Evolutionary conservation across 2,888 invertebrate genomes (phyloP), one percentile per base, ranked within the genome.

Genomic region (Tetragonisca angustula): DNA sequence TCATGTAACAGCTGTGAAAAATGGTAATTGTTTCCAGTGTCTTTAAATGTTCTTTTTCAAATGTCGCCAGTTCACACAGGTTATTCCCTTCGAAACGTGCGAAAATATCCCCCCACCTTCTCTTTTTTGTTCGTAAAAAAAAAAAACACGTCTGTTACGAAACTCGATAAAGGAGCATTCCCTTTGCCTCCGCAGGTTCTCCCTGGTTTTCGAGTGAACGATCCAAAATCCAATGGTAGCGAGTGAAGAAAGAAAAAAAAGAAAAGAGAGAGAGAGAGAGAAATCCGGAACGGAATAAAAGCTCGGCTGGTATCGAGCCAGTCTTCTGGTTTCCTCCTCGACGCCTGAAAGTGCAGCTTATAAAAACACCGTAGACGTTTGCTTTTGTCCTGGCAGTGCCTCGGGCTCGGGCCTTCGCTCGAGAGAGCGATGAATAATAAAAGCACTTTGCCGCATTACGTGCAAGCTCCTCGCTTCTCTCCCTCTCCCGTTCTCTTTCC

Each of bases 401-500:
- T 62, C 81, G 61, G 43, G 82, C 86, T 62, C 81, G 56, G 56
- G 82, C 84, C 81, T 43, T 74, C 79, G 76, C 79, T 84, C 71
- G 72, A 86, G 72, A 86, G 79, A 80, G 76, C 88, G 90, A 89
- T 89, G 89, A 89, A 89, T 89, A 89, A 89, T 89, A 89, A 89
- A 89, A 89, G 89, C 88, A 87, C 83, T 86, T 76, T 52, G 79
- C 78, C 80, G 84, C 87, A 87, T 88, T 89, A 87, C 85, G 84
- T 61, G 83, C 81, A 64, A 81, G 43, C 79, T 76, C 82, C 71
- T 74, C 83, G 67, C 68, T n/a, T 59, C 36, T 15, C 71, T 49
- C 50, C 36, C 36, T 36, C 6, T 36, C 27, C 27, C 27, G 27
- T 6, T 36, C 36, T 43, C 43, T 43, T 9, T 43, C 43, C 9